Base-by-base conservation (phyloP, 1,140 invertebrate species). In the Spodoptera frugiperda region DNA sequence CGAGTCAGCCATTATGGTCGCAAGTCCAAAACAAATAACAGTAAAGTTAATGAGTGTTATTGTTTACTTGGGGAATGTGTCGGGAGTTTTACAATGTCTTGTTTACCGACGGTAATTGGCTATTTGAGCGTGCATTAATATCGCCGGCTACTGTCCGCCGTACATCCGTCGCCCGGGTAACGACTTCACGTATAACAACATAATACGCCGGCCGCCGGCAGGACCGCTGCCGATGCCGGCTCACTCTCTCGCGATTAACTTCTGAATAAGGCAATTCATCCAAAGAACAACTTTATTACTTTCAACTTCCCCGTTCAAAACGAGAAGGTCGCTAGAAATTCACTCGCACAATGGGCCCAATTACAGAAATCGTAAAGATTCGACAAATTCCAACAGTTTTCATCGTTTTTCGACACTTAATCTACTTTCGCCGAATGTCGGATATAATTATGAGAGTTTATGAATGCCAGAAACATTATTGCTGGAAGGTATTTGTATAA, bases 221-320 rank as follows among this genome's bases (percentile, higher is more conserved):
- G 33, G 33, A 39, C 33, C 33, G 33, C 70, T 78, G 72, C 48
- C 78, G 59, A 75, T 71, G 70, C 67, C 63, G 46, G 70, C 78
- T 84, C 81, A 78, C 82, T 79, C 79, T 79, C 70, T 81, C 79
- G 81, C 85, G 85, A 90, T 90, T 90, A 87, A 90, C 85, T 90
- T 90, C 82, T 81, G 82, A 85, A 87, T 87, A 89, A 90, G 83
- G 83, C 87, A 88, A 90, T 90, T 90, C 84, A 87, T 86, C 84
- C 82, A 87, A 89, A 87, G 86, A 90, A 89, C 86, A 89, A 90
- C 82, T 90, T 90, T 89, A 90, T 89, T 87, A 87, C 86, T 90
- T 84, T 86, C 84, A 86, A 90, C 83, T 89, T 89, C 85, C 70
- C 76, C 79, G 77, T 83, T 78, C 83, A 87, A 86, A 82, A 75